Evolutionary conservation across 2,797 vertebrate species (phyloP), one percentile per base, ranked within the genome.

Genomic region (Enteromius viviparus): DNA sequence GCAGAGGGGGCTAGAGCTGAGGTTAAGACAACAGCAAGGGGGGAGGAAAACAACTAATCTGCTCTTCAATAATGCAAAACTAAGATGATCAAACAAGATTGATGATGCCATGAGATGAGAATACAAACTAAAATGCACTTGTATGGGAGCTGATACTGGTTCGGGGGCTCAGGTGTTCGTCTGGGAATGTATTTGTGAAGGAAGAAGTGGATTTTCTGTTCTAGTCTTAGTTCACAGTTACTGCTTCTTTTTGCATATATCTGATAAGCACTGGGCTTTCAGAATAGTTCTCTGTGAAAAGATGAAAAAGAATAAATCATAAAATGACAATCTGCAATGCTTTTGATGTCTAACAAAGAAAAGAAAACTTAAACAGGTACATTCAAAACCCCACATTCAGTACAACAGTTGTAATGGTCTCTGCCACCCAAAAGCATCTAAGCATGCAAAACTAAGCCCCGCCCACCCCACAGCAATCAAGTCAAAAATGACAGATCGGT

Each of bases 201-300:
- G 76, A 84, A 87, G 71, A 76, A 83, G 78, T 75, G 85, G 75
- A 81, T 87, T 85, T 87, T 89, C 72, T 87, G 87, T 88, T 90
- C 90, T 90, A 89, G 89, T 83, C n/a, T 93, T 91, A 94, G 89
- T 93, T 94, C 94, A 94, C 94, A 94, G 94, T 94, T 92, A 94
- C 89, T 94, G 91, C 92, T 94, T 94, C 92, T 93, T 92, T 94
- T 95, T 95, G 95, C 94, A 95, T 94, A 92, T 93, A 93, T 94
- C 91, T 94, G 93, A 94, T 89, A 91, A 95, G 92, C 92, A 87
- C 92, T 51, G 91, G 90, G 88, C 92, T 94, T 90, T 94, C 93
- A 94, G 92, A 94, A 93, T 89, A 92, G 91, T 92, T 94, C 90
- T 93, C 91, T 92, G 91, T 93, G 91, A 93, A 93, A 92, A 92